A percentile compares a stretch with the other conserved stretches of the same genome.
phyloP scores from a whole-genome alignment of 1,140 invertebrate genomes.

The Pseudomyrmex sp. region DNA sequence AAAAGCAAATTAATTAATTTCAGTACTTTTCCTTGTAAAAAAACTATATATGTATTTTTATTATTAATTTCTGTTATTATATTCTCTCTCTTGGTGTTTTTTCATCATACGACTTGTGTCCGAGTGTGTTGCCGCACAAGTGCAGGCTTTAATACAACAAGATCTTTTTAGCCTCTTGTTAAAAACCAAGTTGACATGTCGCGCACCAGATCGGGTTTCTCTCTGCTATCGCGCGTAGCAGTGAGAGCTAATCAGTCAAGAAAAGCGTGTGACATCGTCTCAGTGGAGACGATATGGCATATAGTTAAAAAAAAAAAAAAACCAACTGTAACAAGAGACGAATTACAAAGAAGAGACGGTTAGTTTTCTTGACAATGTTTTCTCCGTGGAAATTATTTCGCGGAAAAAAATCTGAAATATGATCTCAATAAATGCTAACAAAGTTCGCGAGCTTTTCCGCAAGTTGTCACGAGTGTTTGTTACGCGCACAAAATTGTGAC shows the following conservation, averaged over 20 bases:
- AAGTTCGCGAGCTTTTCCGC: neutral
- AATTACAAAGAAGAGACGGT: no score
- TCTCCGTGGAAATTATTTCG: neutral
- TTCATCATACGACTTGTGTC: neutral
- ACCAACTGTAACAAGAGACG: no score
- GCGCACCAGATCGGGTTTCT: neutral
- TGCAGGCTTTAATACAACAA: neutral
- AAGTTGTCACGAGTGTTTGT: neutral
- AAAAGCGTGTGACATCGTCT: constrained; percentile 6
- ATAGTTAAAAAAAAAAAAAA: neutral
- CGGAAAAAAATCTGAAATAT: neutral
- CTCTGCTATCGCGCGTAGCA: constrained; percentile 1
- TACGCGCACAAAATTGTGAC: neutral
- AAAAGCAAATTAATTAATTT: no score
- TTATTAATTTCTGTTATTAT: neutral
- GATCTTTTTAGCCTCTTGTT: neutral
- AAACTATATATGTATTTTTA: neutral
- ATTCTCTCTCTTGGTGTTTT: neutral
- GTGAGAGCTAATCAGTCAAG: neutral
- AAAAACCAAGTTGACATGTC: constrained; percentile 24
- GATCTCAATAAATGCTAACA: neutral
- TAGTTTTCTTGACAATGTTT: neutral
- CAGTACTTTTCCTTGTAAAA: no score
- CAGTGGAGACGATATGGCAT: neutral
- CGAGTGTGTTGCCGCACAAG: neutral